Evolutionary conservation across 2,797 vertebrate genomes (phyloP).

Genomic region (Semotilus atromaculatus): DNA sequence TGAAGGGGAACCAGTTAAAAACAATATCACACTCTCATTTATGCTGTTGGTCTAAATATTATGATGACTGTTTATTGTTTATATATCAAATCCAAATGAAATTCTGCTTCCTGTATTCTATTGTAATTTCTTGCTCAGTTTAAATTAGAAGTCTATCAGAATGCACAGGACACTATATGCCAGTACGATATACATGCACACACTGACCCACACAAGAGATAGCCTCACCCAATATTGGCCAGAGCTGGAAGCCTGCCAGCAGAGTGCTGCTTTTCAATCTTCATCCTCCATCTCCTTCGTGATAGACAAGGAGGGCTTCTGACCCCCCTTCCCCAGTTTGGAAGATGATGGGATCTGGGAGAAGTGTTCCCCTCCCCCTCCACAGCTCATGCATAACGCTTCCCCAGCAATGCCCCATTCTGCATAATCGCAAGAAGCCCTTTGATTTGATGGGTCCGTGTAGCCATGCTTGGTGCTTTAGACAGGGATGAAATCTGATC

Average conservation of each 20-base stretch:
- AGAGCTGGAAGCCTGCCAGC: constrained; percentile 49
- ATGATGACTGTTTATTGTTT: neutral
- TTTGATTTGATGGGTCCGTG: neutral
- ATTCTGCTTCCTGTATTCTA: neutral
- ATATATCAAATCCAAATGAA: neutral
- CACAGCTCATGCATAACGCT: constrained; percentile 23
- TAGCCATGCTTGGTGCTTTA: constrained; percentile 1
- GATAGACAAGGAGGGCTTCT: constrained; percentile 47
- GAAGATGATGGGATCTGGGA: constrained; percentile 46
- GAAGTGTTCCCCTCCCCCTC: constrained; percentile 16
- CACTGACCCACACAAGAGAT: constrained; percentile 26
- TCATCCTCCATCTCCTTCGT: constrained; percentile 49
- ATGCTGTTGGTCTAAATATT: neutral
- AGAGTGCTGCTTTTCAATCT: constrained; percentile 54
- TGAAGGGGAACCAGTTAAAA: neutral
- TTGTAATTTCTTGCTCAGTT: neutral
- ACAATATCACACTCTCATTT: neutral
- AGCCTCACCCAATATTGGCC: constrained; percentile 58
- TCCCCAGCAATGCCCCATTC: constrained; percentile 16
- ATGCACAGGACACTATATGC: constrained; percentile 1
- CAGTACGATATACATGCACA: neutral
- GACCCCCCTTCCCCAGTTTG: constrained; percentile 48
- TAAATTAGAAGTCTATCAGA: neutral
- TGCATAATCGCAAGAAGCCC: constrained; percentile 1
- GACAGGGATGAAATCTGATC: constrained; percentile 10